These are phyloP conservation scores for Collichthys lucidus DNA, from an alignment of 2,113 vertebrate genomes.

Conservation along the genomic window DNA sequence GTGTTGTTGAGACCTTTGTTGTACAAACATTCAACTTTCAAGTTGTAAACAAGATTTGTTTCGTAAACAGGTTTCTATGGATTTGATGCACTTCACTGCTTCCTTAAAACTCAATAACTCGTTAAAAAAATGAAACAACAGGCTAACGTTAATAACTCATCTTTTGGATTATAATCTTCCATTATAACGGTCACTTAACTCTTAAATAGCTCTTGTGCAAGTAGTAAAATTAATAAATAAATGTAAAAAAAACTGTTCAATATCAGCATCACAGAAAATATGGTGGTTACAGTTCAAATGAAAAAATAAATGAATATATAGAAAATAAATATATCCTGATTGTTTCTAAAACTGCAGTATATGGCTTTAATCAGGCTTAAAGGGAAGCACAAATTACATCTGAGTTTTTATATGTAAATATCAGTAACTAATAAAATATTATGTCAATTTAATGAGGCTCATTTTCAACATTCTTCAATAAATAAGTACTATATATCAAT, in stretches of 20 bases:
- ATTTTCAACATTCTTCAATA: conserved; percentile 30
- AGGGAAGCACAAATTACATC: background rate
- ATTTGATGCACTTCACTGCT: background rate
- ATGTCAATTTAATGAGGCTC: background rate
- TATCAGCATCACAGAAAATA: background rate
- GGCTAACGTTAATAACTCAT: background rate
- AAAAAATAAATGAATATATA: no score
- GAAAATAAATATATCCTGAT: background rate
- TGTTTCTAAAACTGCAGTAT: no score
- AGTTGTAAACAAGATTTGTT: no score
- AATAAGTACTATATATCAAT: background rate
- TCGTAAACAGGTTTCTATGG: background rate
- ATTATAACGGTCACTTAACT: background rate
- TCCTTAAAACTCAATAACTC: background rate
- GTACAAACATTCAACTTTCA: no score
- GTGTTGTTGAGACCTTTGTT: no score
- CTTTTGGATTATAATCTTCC: background rate
- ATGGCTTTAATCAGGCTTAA: no score
- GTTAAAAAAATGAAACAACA: background rate
- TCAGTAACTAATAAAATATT: conserved; percentile 6
- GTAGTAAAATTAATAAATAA: background rate
- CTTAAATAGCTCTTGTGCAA: background rate
- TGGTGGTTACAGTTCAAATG: background rate
- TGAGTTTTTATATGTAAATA: background rate
- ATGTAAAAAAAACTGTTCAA: background rate